Conservation (phyloP, 1,140 invertebrate genomes). For the Sinella curviseta region DNA sequence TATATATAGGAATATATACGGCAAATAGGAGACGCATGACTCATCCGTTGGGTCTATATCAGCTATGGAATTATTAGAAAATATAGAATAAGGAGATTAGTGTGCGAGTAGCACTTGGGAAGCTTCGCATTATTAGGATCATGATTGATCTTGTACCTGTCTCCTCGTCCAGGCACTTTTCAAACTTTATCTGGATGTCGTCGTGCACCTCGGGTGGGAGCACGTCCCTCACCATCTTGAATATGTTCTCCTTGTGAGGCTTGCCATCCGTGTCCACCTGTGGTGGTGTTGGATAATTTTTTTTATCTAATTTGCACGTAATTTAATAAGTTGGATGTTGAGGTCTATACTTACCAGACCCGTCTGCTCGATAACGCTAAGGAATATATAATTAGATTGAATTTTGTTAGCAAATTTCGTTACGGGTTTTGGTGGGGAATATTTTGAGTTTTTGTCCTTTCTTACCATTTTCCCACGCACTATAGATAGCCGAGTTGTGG, state of each 20-base stretch:
- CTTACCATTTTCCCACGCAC: background rate
- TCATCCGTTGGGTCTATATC: background rate
- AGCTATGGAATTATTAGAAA: background rate
- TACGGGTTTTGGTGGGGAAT: too few species aligned
- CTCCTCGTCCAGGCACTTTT: constrained; percentile 3
- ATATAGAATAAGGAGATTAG: too few species aligned
- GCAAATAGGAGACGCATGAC: background rate
- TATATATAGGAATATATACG: too few species aligned
- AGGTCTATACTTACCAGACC: background rate
- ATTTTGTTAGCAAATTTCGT: too few species aligned
- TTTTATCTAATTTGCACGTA: background rate
- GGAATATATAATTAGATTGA: too few species aligned
- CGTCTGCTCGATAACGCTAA: background rate
- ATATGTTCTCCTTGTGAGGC: background rate
- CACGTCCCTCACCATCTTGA: background rate
- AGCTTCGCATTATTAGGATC: too few species aligned
- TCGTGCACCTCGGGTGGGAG: background rate
- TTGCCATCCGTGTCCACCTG: background rate
- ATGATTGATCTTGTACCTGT: too few species aligned
- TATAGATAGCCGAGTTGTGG: background rate
- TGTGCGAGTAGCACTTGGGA: background rate
- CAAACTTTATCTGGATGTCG: background rate
- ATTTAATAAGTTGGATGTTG: too few species aligned
- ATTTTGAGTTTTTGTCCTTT: too few species aligned
- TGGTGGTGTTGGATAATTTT: background rate